Base-by-base conservation (phyloP, 2,113 vertebrate species). In the Apaloderma vittatum region DNA sequence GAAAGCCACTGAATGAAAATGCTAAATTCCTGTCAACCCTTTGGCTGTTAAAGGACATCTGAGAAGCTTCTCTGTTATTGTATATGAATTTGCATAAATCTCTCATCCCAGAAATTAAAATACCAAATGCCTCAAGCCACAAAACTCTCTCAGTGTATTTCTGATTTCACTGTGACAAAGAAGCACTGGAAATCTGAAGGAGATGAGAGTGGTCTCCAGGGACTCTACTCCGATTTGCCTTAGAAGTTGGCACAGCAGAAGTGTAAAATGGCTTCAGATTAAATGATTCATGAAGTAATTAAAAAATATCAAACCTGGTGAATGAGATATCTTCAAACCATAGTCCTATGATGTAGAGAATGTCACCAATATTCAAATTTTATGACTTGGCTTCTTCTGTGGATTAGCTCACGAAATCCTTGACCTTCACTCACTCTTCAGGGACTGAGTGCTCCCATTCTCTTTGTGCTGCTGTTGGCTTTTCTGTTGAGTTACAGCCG, bases 91-190 rank as follows among this genome's bases (percentile, higher is more conserved):
- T 90, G 79, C 86, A 95, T 95, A 94, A 93, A 75, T 48, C 55
- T 92, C 61, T 93, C 68, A 86, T 92, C 63, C 68, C 59, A 95
- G 90, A 92, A 92, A 86, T 90, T 59, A 90, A 92, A 92, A 77
- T 93, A 91, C 57, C 61, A 68, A 93, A 61, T 75, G 92, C 88
- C 90, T 90, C 45, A 21, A 93, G 93, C 88, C 75, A 93, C 46
- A 37, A 43, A 86, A 59, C 71, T n/a, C 45, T 85, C 27, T 1
- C 19, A 23, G 12, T 59, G 62, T 91, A 3, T 93, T 91, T 67
- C 80, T 88, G 77, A 76, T 91, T 94, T 85, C 40, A 15, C 22
- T 72, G 70, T 94, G 62, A 93, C 87, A 94, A 72, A 61, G 84
- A 9, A 67, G 29, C 1, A 0, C 20, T 78, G 70, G 81, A 82